These are phyloP conservation scores for Brotogeris chrysoptera DNA, from an alignment of 2,797 vertebrate genomes.

Conservation along the genomic window DNA sequence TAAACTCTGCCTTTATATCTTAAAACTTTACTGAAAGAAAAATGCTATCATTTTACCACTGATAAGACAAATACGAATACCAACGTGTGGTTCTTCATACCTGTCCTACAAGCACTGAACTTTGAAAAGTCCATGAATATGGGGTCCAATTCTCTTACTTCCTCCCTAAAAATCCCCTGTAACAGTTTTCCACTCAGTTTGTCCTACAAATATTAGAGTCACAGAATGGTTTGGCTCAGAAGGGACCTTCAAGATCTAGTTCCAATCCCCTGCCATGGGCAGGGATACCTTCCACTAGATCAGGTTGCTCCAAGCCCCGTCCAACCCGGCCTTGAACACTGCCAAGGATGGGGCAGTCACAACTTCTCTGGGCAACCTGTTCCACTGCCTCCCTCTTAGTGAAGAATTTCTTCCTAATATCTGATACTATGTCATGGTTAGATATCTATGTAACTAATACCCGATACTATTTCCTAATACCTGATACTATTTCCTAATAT, in stretches of 20 bases:
- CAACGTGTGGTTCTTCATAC: neutral
- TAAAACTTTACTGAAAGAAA: neutral
- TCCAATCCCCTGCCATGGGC: neutral
- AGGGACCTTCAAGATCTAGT: neutral
- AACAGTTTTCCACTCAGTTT: conserved; percentile 30
- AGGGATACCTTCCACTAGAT: neutral
- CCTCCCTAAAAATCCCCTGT: neutral
- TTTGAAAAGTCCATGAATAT: neutral
- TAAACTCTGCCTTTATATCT: neutral
- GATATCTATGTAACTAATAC: neutral
- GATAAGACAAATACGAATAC: neutral
- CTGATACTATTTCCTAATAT: neutral
- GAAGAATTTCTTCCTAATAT: neutral
- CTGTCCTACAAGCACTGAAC: neutral
- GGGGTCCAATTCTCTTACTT: neutral
- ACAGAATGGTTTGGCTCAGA: neutral
- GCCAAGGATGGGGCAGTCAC: neutral
- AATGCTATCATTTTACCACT: neutral
- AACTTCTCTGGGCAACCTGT: neutral
- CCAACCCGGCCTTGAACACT: neutral
- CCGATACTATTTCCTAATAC: neutral
- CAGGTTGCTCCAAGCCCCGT: neutral
- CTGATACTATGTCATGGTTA: neutral
- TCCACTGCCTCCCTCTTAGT: neutral
- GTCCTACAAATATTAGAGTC: conserved; percentile 9